Conservation (phyloP, 1,140 invertebrate species). For the Hylaeus volcanicus region DNA sequence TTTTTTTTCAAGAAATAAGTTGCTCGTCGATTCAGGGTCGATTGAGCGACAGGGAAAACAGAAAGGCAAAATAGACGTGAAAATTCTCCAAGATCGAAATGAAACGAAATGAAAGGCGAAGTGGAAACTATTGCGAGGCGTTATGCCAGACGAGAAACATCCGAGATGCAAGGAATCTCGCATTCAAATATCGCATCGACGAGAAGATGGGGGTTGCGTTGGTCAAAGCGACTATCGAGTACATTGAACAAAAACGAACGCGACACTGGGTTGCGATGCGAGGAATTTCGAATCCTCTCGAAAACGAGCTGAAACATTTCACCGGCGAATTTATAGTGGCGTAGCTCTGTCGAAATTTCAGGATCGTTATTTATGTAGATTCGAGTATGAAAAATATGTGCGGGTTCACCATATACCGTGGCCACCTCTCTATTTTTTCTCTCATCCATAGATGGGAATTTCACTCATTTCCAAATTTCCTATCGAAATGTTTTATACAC, state of each 20-base stretch:
- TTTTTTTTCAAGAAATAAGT: too few species aligned
- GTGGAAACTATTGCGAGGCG: background rate
- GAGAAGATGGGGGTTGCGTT: background rate
- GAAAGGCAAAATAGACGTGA: background rate
- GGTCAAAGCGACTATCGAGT: background rate
- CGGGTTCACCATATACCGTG: background rate
- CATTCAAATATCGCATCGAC: constrained; percentile 33
- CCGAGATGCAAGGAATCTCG: constrained; percentile 16
- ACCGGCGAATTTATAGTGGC: constrained; percentile 37
- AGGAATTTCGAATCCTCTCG: constrained; percentile 21
- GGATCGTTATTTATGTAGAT: constrained; percentile 48
- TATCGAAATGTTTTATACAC: constrained; percentile 14
- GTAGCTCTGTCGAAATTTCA: constrained; percentile 43
- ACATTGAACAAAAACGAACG: constrained; percentile 10
- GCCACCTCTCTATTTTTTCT: background rate
- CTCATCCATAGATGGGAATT: background rate
- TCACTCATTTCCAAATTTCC: too few species aligned
- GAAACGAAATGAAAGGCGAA: background rate
- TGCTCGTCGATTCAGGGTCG: too few species aligned
- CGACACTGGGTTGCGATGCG: background rate
- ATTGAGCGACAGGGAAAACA: too few species aligned
- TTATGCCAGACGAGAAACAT: too few species aligned
- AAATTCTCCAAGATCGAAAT: background rate
- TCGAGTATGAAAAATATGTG: constrained; percentile 33
- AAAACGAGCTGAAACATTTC: constrained; percentile 38